Conservation (phyloP, 2,888 invertebrate genomes). For the Melieria omissa region DNA sequence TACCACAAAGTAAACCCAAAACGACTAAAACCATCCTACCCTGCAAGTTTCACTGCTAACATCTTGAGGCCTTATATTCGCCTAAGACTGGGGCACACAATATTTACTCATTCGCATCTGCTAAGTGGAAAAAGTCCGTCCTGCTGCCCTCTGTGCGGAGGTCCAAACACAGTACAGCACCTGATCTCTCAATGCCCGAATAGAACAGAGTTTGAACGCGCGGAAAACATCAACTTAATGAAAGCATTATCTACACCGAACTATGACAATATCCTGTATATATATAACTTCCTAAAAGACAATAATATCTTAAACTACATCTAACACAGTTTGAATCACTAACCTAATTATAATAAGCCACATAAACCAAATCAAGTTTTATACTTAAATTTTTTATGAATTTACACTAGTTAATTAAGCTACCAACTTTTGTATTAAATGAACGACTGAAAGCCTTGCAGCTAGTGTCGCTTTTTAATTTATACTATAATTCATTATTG, state of each 20-base stretch:
- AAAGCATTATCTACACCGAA: not conserved
- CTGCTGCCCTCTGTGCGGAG: slow-evolving; percentile 7
- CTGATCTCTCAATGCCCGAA: not conserved
- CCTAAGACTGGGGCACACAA: not conserved
- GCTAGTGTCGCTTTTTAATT: not conserved
- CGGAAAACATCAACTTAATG: not conserved
- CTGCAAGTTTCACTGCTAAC: too few relatives aligned
- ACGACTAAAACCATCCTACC: not conserved
- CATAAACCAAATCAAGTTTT: too few relatives aligned
- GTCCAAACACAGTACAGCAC: not conserved
- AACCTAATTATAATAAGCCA: not conserved
- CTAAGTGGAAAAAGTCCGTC: not conserved
- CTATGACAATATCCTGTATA: too few relatives aligned
- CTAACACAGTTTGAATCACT: not conserved
- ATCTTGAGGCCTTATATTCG: not conserved
- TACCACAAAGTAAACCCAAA: not conserved
- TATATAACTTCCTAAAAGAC: too few relatives aligned
- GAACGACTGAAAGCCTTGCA: slow-evolving; percentile 6
- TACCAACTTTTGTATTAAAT: not conserved
- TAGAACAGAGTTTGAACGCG: not conserved
- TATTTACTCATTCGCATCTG: slow-evolving; percentile 1
- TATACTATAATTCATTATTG: slow-evolving; percentile 15
- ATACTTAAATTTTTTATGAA: not conserved
- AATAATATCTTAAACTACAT: too few relatives aligned
- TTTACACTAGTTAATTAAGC: not conserved